Evolutionary conservation across 2,113 vertebrate genomes (phyloP), one percentile per base, ranked within the genome.

Genomic region (Coptodon bakossiorum): DNA sequence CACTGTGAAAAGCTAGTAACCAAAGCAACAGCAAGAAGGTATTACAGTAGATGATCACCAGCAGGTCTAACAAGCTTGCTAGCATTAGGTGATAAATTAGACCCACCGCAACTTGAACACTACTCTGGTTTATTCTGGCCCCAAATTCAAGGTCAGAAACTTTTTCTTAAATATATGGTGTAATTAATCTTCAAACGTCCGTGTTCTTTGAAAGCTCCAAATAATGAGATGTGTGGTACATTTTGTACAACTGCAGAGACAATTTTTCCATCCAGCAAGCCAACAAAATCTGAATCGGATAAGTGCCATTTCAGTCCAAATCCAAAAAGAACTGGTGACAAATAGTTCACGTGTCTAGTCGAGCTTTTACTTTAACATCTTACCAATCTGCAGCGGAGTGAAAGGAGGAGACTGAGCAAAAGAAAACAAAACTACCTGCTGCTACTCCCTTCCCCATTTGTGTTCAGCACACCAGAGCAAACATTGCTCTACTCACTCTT

Each of bases 401-500:
- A 89, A 66, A 22, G 68, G 31, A 31, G 34, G 19, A 59, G 63
- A 80, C 6, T 7, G 71, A 85, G 36, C 54, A 57, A 38, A 17
- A 54, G 76, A 17, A 73, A 50, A 86, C 38, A 90, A 87, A 57
- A 89, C 24, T 84, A 87, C 40, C 82, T 68, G 86, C 87, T 80
- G 89, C 81, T 84, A 71, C 81, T 79, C 43, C 2, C 16, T 7
- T 66, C 80, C 52, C 90, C 68, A 63, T 89, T 91, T 90, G 85
- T 68, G 80, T 84, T 88, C 13, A 19, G 79, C 81, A 85, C 91
- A 86, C 56, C 31, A 48, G 63, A 89, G 53, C 79, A 86, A 84
- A 91, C 80, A 56, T 73, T 3, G 40, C 50, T 90, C 53, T 43
- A 12, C 50, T 81, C 16, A 2, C 11, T 38, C 12, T 66, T 83